A percentile compares a stretch with the other conserved stretches of the same genome.
Evolutionary conservation across 2,888 invertebrate genomes (phyloP).

Genomic region (Diplolepis rosae): DNA sequence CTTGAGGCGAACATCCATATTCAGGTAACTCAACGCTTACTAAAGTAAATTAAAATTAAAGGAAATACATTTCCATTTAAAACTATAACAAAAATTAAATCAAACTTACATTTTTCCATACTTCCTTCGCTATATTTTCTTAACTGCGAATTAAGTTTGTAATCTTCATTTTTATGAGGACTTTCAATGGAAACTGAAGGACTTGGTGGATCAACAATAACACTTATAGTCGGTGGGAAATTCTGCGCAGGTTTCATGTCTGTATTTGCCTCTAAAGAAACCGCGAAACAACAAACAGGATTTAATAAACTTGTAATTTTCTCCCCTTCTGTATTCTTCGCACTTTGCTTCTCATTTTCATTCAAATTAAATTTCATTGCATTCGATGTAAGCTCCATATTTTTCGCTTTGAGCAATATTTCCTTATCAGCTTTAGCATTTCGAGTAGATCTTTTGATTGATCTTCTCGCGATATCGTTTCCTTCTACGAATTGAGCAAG

Average conservation of each 20-base stretch:
- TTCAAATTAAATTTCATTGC: conserved; percentile 17
- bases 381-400: conserved; percentile 31
- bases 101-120: conserved; percentile 71
- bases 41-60: conserved; percentile 45
- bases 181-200: conserved; percentile 69
- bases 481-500: conserved; percentile 89
- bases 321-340: conserved; percentile 35
- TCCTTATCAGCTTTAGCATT: conserved; percentile 40
- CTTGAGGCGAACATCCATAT: conserved; percentile 86
- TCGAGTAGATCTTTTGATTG: conserved; percentile 77
- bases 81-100: neutral
- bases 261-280: conserved; percentile 56
- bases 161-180: conserved; percentile 56
- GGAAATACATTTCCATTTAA: neutral
- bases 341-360: conserved; percentile 12
- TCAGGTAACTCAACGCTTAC: conserved; percentile 73
- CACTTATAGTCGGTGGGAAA: conserved; percentile 70
- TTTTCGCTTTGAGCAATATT: conserved; percentile 36
- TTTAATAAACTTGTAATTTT: conserved; percentile 55
- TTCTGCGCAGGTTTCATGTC: conserved; percentile 56
- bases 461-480: conserved; percentile 86
- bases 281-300: conserved; percentile 63
- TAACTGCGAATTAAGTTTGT: conserved; percentile 54
- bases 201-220: conserved; percentile 72
- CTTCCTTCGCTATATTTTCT: conserved; percentile 69